phyloP scores from a whole-genome alignment of 30 jellyfish, hydroid and myxozoan genomes.

The Cassiopea andromeda region DNA sequence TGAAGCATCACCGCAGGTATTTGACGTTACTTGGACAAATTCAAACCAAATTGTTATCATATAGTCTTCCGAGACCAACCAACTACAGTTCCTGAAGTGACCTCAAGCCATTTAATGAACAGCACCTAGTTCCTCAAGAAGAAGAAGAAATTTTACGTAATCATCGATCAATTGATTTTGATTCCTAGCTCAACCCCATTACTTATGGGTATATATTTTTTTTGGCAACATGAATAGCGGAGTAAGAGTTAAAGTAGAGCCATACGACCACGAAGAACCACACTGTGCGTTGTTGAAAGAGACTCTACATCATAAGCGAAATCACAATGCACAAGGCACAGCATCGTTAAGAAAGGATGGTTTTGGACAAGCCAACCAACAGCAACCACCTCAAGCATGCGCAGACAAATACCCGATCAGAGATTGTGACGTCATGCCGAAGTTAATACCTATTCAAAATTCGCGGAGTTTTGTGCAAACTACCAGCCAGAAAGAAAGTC shows the following conservation, averaged over 20 bases:
- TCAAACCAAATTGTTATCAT: neutral
- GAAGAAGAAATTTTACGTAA: neutral
- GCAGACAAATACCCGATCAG: slow-evolving; percentile 2
- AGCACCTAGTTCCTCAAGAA: neutral
- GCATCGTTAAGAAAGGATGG: neutral
- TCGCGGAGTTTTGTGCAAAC: slow-evolving; percentile 35
- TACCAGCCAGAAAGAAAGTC: neutral
- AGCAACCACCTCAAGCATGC: neutral
- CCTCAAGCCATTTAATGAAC: neutral
- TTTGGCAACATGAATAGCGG: slow-evolving; percentile 12
- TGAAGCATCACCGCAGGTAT: neutral
- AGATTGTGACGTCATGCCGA: slow-evolving; percentile 42
- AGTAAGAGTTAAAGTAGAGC: slow-evolving; percentile 33
- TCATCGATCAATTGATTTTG: neutral
- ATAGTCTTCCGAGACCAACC: neutral
- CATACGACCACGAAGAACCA: slow-evolving; percentile 14
- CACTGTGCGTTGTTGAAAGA: neutral
- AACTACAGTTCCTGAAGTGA: neutral
- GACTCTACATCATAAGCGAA: neutral
- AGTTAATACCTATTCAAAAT: slow-evolving; percentile 42
- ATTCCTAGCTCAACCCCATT: neutral
- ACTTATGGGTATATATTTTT: neutral
- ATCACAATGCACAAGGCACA: too few species aligned
- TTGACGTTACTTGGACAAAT: neutral
- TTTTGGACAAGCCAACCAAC: neutral